Conservation (phyloP, 2,113 vertebrate species). For the Mormyrus lacerda region DNA sequence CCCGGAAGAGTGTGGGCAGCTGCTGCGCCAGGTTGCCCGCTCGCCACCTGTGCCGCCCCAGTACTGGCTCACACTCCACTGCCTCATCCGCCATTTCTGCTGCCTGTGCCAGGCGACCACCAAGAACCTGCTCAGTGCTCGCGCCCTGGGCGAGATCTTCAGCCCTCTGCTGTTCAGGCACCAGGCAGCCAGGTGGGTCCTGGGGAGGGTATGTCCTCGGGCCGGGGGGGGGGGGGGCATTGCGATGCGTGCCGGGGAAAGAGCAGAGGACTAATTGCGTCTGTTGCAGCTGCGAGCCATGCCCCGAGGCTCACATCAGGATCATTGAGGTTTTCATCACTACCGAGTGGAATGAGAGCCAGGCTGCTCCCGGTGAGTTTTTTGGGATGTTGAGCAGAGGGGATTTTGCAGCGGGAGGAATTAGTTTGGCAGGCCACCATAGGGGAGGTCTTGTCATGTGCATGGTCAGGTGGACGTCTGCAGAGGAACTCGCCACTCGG, state of each 20-base stretch:
- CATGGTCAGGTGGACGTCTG: not conserved
- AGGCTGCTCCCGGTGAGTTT: slow-evolving; percentile 81
- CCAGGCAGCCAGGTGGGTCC: slow-evolving; percentile 27
- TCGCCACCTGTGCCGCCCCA: slow-evolving; percentile 43
- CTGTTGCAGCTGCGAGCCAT: slow-evolving; percentile 75
- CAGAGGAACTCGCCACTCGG: not conserved
- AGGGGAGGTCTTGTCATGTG: not conserved
- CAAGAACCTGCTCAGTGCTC: slow-evolving; percentile 78
- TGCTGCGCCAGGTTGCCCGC: slow-evolving; percentile 25
- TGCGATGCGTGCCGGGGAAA: too few relatives aligned
- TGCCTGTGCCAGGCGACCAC: slow-evolving; percentile 74
- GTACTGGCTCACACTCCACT: slow-evolving; percentile 88
- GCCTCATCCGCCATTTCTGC: slow-evolving; percentile 85
- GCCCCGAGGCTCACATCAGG: slow-evolving; percentile 75
- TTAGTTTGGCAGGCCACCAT: not conserved
- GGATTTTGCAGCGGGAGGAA: not conserved
- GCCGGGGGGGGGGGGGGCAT: too few relatives aligned
- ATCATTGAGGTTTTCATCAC: slow-evolving; percentile 83
- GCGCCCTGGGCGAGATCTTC: slow-evolving; percentile 84
- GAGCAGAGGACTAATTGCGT: not conserved
- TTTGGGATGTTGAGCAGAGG: not conserved
- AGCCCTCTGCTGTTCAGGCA: slow-evolving; percentile 46
- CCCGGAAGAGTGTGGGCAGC: slow-evolving; percentile 72
- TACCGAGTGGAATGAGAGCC: slow-evolving; percentile 82
- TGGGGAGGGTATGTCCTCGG: slow-evolving; percentile 67